Percentiles rank a stretch among this genome's conserved stretches.
These are phyloP conservation scores for Hartigia nigra DNA, from an alignment of 2,888 invertebrate genomes.

Conservation along the genomic window DNA sequence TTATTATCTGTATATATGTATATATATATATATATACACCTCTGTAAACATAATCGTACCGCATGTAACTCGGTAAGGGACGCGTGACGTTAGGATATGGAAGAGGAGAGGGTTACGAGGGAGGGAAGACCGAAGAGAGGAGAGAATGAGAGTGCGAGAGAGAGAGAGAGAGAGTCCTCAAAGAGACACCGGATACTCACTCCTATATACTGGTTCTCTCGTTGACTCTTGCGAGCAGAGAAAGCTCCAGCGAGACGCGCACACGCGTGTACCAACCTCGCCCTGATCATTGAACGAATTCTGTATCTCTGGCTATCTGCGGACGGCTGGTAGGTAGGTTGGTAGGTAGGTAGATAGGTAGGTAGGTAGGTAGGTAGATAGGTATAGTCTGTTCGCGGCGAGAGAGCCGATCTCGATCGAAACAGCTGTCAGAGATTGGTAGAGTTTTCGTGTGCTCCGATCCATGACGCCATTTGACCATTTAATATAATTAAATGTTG, in stretches of 20 bases:
- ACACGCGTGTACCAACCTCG: conserved; percentile 17
- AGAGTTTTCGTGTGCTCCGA: not conserved
- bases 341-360: not conserved
- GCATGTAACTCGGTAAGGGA: not conserved
- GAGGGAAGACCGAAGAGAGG: conserved; percentile 10
- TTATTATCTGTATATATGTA: not conserved
- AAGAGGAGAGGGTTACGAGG: not conserved
- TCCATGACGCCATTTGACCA: not conserved
- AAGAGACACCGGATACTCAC: conserved; percentile 38
- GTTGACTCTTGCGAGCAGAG: conserved; percentile 35
- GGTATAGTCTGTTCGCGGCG: not conserved
- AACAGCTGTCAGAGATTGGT: not conserved
- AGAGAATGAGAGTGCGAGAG: conserved; percentile 14
- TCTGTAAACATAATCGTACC: not conserved
- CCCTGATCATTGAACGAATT: conserved; percentile 7
- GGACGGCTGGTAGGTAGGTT: not conserved
- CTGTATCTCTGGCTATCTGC: conserved; percentile 6
- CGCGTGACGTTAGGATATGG: not conserved
- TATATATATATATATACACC: not conserved
- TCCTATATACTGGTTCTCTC: conserved; percentile 28
- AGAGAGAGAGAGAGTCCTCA: conserved; percentile 24
- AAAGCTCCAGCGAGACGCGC: conserved; percentile 30
- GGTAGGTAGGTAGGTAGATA: not conserved
- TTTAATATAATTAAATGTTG: not conserved
- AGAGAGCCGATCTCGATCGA: not conserved